These are phyloP conservation scores for Botia kubotai DNA, from an alignment of 2,797 vertebrate genomes.

Conservation along the genomic window DNA sequence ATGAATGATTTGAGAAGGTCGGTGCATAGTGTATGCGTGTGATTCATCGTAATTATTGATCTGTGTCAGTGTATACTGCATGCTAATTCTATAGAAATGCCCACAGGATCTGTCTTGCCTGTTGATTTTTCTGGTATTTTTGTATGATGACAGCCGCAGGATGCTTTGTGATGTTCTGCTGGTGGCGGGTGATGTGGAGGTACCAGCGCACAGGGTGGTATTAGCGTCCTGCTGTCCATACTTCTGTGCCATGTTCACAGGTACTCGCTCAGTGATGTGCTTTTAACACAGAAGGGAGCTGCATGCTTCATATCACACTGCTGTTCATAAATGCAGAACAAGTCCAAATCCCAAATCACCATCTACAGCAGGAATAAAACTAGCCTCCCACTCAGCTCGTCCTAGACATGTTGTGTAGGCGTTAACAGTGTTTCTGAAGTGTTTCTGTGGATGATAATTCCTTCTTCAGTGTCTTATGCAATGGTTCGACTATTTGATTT, in stretches of 20 bases:
- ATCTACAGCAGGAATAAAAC: neutral
- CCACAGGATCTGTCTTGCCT: neutral
- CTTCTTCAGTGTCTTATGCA: neutral
- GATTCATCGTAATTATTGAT: neutral
- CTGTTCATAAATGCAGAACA: neutral
- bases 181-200: conserved; percentile 87
- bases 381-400: neutral
- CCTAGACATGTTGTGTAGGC: neutral
- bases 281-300: neutral
- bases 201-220: conserved; percentile 92
- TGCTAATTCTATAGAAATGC: neutral
- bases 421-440: neutral
- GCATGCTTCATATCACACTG: neutral
- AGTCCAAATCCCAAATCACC: neutral
- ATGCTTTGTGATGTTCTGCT: conserved; percentile 94
- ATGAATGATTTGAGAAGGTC: conserved; percentile 95
- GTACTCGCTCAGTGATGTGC: conserved; percentile 68
- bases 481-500: neutral
- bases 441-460: neutral
- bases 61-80: neutral
- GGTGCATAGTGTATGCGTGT: neutral
- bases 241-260: conserved; percentile 98
- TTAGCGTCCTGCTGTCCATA: conserved; percentile 95
- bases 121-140: neutral
- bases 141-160: conserved; percentile 81